These are phyloP conservation scores for Lysandra coridon DNA, from an alignment of 2,888 invertebrate genomes.

Conservation along the genomic window DNA sequence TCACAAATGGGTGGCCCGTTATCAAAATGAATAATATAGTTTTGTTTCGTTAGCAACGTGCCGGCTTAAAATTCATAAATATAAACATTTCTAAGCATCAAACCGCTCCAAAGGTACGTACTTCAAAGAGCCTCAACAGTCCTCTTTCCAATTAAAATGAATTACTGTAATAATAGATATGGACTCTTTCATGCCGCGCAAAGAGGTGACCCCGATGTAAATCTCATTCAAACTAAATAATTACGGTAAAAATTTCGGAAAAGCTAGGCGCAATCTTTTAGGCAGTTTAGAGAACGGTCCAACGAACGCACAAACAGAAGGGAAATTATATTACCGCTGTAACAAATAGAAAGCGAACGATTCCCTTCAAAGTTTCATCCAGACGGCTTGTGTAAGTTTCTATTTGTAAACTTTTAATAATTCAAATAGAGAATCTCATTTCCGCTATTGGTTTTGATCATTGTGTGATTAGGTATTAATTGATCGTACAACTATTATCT, in stretches of 20 bases:
- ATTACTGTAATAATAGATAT: conserved; percentile 38
- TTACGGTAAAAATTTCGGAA: conserved; percentile 32
- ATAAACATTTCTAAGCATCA: conserved; percentile 24
- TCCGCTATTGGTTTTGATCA: conserved; percentile 18
- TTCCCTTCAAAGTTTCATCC: conserved; percentile 8
- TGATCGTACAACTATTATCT: not conserved
- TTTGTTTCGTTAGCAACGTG: not conserved
- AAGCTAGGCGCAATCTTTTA: conserved; percentile 29
- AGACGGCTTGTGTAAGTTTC: conserved; percentile 16
- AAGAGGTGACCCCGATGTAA: conserved; percentile 40
- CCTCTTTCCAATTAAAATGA: conserved; percentile 36
- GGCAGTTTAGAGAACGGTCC: conserved; percentile 25
- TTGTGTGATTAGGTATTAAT: not conserved
- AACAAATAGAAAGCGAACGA: conserved; percentile 13
- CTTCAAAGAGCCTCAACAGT: conserved; percentile 19
- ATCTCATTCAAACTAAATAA: conserved; percentile 36
- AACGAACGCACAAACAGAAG: conserved; percentile 14
- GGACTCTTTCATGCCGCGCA: conserved; percentile 36
- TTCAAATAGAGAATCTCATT: conserved; percentile 12
- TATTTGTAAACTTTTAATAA: conserved; percentile 23
- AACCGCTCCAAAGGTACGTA: conserved; percentile 26
- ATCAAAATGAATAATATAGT: not conserved
- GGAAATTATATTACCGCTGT: conserved; percentile 20
- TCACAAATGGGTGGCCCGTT: not conserved
- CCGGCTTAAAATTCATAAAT: not conserved